Conservation (phyloP, 2,113 vertebrate species). For the Pithys albifrons region DNA sequence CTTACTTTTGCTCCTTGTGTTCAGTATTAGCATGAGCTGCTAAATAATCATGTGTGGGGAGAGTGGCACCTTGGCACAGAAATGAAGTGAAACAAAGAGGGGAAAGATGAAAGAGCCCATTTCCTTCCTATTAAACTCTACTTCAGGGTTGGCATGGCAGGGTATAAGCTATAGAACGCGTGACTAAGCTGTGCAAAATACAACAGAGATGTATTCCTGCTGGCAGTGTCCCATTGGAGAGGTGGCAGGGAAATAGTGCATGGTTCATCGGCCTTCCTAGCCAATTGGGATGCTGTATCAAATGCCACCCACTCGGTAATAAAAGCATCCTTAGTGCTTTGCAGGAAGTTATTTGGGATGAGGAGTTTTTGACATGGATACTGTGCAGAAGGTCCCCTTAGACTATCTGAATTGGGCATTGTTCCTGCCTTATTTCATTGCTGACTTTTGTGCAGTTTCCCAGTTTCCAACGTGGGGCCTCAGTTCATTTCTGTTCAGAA, state of each 20-base stretch:
- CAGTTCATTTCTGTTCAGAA: conserved; percentile 6
- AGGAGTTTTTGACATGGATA: not conserved
- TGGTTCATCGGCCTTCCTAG: not conserved
- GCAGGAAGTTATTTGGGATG: not conserved
- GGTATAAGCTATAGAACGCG: not conserved
- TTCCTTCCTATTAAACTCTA: not conserved
- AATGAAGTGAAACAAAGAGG: not conserved
- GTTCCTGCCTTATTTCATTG: not conserved
- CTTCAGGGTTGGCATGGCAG: not conserved
- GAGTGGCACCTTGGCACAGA: not conserved
- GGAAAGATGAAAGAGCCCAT: not conserved
- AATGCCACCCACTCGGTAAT: not conserved
- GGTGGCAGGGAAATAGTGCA: not conserved
- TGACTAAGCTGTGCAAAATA: not conserved
- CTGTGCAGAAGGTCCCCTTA: conserved; percentile 9
- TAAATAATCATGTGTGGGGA: not conserved
- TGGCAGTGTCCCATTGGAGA: not conserved
- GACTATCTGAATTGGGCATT: not conserved
- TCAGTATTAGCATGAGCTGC: not conserved
- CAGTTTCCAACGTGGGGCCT: not conserved
- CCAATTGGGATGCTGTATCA: not conserved
- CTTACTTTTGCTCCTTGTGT: not conserved
- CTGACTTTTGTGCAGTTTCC: not conserved
- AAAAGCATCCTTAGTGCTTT: conserved; percentile 24
- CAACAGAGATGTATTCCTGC: not conserved